Evolutionary conservation across 2,113 vertebrate genomes (phyloP).

Genomic region (Elanus axillaris): DNA sequence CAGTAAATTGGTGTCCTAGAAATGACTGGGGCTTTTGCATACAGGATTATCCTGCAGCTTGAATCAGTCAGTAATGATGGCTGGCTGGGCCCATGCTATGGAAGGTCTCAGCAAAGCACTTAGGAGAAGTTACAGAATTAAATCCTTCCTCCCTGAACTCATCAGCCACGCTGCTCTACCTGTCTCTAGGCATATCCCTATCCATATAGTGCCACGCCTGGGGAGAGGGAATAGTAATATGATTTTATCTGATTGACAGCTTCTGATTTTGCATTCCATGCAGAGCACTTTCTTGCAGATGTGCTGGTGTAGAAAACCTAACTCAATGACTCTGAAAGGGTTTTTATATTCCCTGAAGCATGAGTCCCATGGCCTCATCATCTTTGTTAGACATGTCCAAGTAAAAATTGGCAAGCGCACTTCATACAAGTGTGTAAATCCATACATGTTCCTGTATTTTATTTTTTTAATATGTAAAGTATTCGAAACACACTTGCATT

Average conservation of each 20-base stretch:
- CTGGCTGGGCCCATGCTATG: background rate
- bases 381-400: background rate
- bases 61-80: background rate
- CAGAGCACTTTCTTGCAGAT: background rate
- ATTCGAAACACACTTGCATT: background rate
- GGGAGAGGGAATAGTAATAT: background rate
- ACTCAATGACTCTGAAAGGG: background rate
- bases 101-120: background rate
- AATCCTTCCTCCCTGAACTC: background rate
- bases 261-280: background rate
- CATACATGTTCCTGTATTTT: background rate
- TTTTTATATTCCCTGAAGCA: background rate
- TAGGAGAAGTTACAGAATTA: background rate
- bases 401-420: background rate
- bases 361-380: background rate
- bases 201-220: fast-evolving
- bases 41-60: background rate
- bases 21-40: background rate
- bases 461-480: background rate
- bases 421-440: background rate
- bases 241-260: background rate
- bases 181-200: background rate
- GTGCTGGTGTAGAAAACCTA: background rate
- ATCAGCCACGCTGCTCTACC: background rate
- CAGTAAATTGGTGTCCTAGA: background rate